Base-by-base conservation (phyloP, 2,113 vertebrate species). In the Triplophysa siluroides region DNA sequence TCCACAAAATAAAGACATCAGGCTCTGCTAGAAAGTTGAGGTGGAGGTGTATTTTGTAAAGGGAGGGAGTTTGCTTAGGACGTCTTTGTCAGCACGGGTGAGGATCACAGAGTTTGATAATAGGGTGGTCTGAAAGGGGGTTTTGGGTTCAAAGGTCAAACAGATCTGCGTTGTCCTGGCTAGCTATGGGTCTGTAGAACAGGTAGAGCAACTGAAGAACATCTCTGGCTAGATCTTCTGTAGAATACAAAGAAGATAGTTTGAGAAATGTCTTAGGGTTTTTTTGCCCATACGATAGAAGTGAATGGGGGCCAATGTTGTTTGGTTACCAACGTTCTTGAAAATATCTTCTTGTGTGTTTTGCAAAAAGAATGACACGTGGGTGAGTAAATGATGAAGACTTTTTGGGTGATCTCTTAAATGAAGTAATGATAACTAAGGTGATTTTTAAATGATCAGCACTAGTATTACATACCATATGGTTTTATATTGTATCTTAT, bases 201-300 rank as follows among this genome's bases (percentile, higher is more conserved):
- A 81, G 81, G 83, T 81, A 58, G 78, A 78, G 63, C 43, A 78
- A 68, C 63, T 58, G 84, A 54, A 62, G 78, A 47, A 47, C 8
- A 47, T 47, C 2, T 47, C 29, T 29, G 29, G 13, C 45, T 47
- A 23, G 50, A 21, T 66, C 47, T n/a, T 47, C 29, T 29, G 29
- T 29, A 29, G 29, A 29, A 29, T 4, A 4, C 29, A 29, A 29
- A 4, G 4, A 29, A 3, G 26, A 29, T 29, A 4, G 29, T 29
- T 29, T 29, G 29, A 29, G 29, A 29, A 29, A 29, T 29, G 29
- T 29, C 29, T 29, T 4, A 29, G 29, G 4, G 29, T 0, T 29
- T 4, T 29, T 29, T 29, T 29, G 29, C 29, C 29, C 29, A 3
- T 29, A 29, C 29, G 4, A 29, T 29, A 4, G 29, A 29, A 29